These are phyloP conservation scores for Desmophyllum pertusum DNA, from an alignment of 92 coral and sea anemone genomes.

Conservation along the genomic window DNA sequence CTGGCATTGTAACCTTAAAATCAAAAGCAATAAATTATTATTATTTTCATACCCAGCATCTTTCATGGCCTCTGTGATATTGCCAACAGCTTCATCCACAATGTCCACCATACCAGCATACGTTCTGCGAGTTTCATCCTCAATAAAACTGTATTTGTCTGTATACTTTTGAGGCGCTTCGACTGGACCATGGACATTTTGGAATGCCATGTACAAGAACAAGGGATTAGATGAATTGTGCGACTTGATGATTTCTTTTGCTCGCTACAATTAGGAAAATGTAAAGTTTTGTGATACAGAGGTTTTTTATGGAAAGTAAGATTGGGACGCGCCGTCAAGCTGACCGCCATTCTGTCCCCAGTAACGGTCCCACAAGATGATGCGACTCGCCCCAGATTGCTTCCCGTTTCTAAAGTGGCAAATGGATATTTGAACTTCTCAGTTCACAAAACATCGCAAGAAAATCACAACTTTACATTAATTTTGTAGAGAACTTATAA, in stretches of 20 bases:
- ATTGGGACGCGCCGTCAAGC: too few relatives aligned
- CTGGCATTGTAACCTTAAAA: too few relatives aligned
- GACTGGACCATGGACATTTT: conserved; percentile 56
- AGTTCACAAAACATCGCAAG: too few relatives aligned
- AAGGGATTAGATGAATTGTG: conserved; percentile 60
- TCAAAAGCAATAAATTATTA: not conserved
- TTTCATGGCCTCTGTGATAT: conserved; percentile 56
- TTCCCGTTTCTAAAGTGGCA: too few relatives aligned
- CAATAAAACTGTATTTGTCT: conserved; percentile 64
- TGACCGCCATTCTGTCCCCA: too few relatives aligned
- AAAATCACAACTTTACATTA: too few relatives aligned
- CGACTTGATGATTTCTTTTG: conserved; percentile 42
- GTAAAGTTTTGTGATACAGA: not conserved
- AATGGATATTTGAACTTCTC: too few relatives aligned
- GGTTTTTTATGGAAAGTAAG: not conserved
- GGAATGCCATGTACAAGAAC: conserved; percentile 68
- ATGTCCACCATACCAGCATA: conserved; percentile 69
- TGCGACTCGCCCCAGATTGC: too few relatives aligned
- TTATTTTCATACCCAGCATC: conserved; percentile 58
- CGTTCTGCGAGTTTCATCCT: conserved; percentile 39
- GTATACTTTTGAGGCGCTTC: conserved; percentile 59
- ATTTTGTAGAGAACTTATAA: too few relatives aligned
- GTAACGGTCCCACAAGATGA: too few relatives aligned
- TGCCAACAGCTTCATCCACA: conserved; percentile 67
- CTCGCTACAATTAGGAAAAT: conserved; percentile 36